Evolutionary conservation across 2,888 invertebrate species (phyloP), one percentile per base, ranked within the genome.

Genomic region (Cylloceria caligata): DNA sequence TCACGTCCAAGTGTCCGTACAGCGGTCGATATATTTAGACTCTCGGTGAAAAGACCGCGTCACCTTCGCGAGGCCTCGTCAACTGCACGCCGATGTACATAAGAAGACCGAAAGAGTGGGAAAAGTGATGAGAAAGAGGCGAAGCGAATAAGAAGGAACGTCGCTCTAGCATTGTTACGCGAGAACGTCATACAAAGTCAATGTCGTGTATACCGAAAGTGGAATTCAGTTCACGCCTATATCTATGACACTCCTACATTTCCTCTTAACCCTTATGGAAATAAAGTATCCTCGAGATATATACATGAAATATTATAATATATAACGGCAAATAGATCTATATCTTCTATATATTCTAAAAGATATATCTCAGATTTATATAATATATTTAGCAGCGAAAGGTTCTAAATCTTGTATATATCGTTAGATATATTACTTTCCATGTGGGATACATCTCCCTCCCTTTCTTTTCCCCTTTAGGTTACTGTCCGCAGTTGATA

Each of bases 31-130:
- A 77, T 77, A 77, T 77, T 77, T 77, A 77, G 77, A 77, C 21
- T 9, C 47, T 4, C 45, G 71, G 77, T 78, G 77, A 64, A 71
- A 77, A 71, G 77, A 77, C 71, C 77, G 77, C 64, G 77, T 64
- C 64, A 77, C 77, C 71, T 77, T 75, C 39, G 55, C 77, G 77
- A 64, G 69, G 64, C 55, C 76, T 21, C 68, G 60, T n/a, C n/a
- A n/a, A n/a, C n/a, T n/a, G n/a, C n/a, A 13, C 19, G 30, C 42
- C 2, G 42, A 60, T 62, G 72, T 3, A 27, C 6, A 2, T 3
- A n/a, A 1, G 6, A 0, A 27, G 27, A 30, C 30, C 6, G 30
- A 30, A 27, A 30, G 57, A 13, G 30, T 21, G 49, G 49, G 5
- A 30, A 30, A 45, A 57, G 11, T 30, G 27, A 42, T 24, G 60